Evolutionary conservation across 2,797 vertebrate genomes (phyloP), one percentile per base, ranked within the genome.

Genomic region (Malurus leucopterus): DNA sequence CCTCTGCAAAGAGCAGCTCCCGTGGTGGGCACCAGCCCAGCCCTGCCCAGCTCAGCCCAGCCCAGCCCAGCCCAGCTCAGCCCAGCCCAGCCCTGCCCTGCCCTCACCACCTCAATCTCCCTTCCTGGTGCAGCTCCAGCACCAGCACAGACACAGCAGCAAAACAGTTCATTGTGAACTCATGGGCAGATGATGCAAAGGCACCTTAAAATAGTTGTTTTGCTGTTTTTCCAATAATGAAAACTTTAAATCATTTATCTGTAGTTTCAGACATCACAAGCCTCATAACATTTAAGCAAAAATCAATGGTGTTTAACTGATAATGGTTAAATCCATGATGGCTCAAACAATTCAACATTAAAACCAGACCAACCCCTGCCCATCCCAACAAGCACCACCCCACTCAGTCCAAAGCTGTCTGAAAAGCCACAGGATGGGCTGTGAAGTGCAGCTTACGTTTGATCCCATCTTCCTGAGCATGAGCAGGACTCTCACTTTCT

Each of bases 391-490:
- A 86, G 43, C 30, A 18, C 58, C 1, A 27, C 5, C 41, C 55
- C 81, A 72, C 20, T 15, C 26, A 55, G 29, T 2, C 50, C 24
- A 27, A 26, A 49, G 63, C 1, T 14, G 32, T 11, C 43, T 49
- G 26, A 21, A 62, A 89, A 58, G 30, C 30, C 69, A 19, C 43
- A 71, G 5, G 57, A 30, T 0, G 2, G 43, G n/a, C 34, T 19
- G 1, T 1, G 16, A 54, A 15, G 46, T 1, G 1, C 7, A 23
- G 65, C 98, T 98, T 97, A 99, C 99, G 69, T 99, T 99, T 92
- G 99, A 99, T 94, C 99, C 99, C 99, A 99, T 99, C 98, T 99
- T 99, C 97, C 99, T 98, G 80, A 99, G 98, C 99, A 99, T 99
- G 96, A 99, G 99, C 89, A 99, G 98, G 94, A 99, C 99, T 73